Base-by-base conservation (phyloP, 2,888 invertebrate species). In the Cordilura impudica region DNA sequence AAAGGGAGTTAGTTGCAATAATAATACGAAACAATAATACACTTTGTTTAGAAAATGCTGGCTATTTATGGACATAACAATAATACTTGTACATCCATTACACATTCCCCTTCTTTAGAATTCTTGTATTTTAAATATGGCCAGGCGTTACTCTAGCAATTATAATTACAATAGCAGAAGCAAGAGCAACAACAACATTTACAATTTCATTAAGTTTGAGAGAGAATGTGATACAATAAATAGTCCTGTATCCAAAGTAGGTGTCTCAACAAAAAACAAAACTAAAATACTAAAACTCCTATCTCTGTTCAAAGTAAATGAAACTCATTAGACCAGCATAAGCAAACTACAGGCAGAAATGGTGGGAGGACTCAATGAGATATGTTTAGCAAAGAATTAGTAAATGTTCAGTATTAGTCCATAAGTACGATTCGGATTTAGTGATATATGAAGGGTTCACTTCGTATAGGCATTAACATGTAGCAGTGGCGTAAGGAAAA, bases 91-190 rank as follows among this genome's bases (percentile, higher is more conserved):
- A n/a, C n/a, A n/a, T n/a, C n/a, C n/a, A 39, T n/a, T 12, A n/a
- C n/a, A 53, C 8, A 45, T 21, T 31, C 53, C 18, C 19, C 60
- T 60, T 12, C 5, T 12, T 29, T 18, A n/a, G n/a, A n/a, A n/a
- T n/a, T n/a, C n/a, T 69, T 43, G 47, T 75, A 49, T 63, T 51
- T 63, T 58, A 63, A 51, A 29, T 54, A 70, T 49, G 56, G 8
- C 49, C 63, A 70, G 75, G 78, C 81, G 77, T 80, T 80, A 72
- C 60, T 74, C 23, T 70, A 83, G 83, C 83, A 84, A 84, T 85
- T 84, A 85, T 84, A 84, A 84, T 84, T 84, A 84, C 83, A 83
- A 83, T 14, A 51, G 21, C 10, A 18, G 45, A 14, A 49, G 47
- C 12, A 16, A 43, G 14, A 69, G 63, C 39, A 29, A 16, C 49